Conservation (phyloP, 1,140 invertebrate species). For the Phymastichus coffea region DNA sequence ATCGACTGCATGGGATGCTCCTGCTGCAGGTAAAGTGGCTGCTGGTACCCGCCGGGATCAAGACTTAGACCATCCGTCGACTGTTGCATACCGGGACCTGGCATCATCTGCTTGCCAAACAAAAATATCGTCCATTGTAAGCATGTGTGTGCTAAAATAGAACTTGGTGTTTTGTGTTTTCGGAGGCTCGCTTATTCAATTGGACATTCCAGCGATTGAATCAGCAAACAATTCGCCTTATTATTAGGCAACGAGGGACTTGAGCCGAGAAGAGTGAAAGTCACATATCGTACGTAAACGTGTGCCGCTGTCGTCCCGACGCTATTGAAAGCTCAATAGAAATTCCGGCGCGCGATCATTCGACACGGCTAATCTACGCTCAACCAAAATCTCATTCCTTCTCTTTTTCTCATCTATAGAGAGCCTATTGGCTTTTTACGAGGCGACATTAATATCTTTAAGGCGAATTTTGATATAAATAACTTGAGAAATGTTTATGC, state of each 20-base stretch:
- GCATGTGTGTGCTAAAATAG: no score
- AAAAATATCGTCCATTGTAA: constrained; percentile 23
- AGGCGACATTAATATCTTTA: no score
- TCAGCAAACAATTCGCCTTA: background rate
- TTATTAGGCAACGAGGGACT: constrained; percentile 11
- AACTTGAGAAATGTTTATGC: no score
- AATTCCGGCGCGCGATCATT: constrained; percentile 10
- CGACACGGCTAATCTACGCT: no score
- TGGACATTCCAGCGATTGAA: background rate
- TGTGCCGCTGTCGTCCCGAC: constrained; percentile 4
- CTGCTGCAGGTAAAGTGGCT: constrained; percentile 65
- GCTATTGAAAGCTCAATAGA: constrained; percentile 20
- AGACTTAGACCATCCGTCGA: constrained; percentile 67
- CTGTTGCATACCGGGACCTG: constrained; percentile 65
- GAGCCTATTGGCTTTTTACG: no score
- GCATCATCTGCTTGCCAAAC: constrained; percentile 53
- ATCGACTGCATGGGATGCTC: constrained; percentile 56
- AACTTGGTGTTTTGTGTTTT: no score
- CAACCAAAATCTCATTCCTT: no score
- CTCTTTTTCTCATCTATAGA: no score
- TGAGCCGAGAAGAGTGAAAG: constrained; percentile 18
- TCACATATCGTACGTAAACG: no score
- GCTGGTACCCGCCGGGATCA: constrained; percentile 68
- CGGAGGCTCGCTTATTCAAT: no score
- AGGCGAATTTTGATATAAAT: no score